phyloP scores from a whole-genome alignment of 2,888 invertebrate genomes.

The Dryococelus australis region DNA sequence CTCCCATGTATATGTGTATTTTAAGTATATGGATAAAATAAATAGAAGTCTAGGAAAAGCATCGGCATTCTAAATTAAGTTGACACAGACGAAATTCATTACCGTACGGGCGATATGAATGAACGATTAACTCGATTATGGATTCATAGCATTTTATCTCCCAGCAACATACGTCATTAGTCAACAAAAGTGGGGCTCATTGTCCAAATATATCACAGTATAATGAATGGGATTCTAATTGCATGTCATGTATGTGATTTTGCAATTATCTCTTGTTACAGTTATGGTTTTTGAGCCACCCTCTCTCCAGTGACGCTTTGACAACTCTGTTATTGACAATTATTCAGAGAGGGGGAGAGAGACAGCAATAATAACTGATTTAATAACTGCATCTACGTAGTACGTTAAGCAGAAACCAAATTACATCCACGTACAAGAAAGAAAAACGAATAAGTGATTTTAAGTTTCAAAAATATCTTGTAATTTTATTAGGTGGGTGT shows the following conservation, averaged over 20 bases:
- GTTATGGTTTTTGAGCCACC: not conserved
- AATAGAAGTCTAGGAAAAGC: too few species aligned
- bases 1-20: too few species aligned
- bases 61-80: not conserved
- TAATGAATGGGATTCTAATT: not conserved
- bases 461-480: too few species aligned
- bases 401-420: too few species aligned
- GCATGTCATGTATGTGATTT: not conserved
- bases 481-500: too few species aligned
- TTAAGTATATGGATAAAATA: too few species aligned
- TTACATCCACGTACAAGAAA: too few species aligned
- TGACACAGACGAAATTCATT: not conserved
- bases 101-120: not conserved
- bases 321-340: not conserved
- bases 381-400: too few species aligned
- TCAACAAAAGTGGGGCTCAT: not conserved
- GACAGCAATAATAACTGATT: too few species aligned
- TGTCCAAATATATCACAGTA: not conserved
- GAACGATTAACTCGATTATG: not conserved
- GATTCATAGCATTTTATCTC: not conserved
- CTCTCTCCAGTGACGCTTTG: not conserved
- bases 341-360: too few species aligned
- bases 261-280: not conserved
- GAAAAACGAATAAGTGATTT: too few species aligned
- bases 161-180: not conserved